phyloP scores from a whole-genome alignment of 2,888 invertebrate species.

The Slavum lentiscoides region DNA sequence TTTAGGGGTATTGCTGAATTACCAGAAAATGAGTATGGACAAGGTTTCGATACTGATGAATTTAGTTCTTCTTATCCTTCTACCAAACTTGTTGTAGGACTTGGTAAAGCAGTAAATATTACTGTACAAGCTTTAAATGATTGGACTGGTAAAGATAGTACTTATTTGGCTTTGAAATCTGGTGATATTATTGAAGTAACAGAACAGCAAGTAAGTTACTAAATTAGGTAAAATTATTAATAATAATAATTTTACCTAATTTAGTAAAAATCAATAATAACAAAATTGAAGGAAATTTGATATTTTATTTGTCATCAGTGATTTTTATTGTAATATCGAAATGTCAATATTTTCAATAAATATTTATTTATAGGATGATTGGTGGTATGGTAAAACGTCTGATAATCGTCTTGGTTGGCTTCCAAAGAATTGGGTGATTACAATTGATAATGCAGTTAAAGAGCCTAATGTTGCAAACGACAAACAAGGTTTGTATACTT shows the following conservation, averaged over 20 bases:
- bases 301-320: not conserved
- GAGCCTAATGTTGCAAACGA: conserved; percentile 57
- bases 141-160: conserved; percentile 66
- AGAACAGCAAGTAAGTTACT: conserved; percentile 64
- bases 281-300: not conserved
- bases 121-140: conserved; percentile 65
- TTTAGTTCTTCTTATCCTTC: conserved; percentile 56
- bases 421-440: conserved; percentile 66
- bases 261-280: not conserved
- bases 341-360: not conserved
- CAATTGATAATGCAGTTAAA: conserved; percentile 56
- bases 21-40: conserved; percentile 66
- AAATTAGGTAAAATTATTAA: too few species aligned
- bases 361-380: conserved; percentile 63
- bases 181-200: conserved; percentile 66
- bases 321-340: too few species aligned
- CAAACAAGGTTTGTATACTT: conserved; percentile 39
- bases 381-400: conserved; percentile 67
- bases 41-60: conserved; percentile 60
- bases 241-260: not conserved
- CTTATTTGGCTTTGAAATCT: conserved; percentile 67
- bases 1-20: conserved; percentile 76
- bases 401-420: conserved; percentile 66
- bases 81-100: conserved; percentile 59
- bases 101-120: conserved; percentile 60